Evolutionary conservation across 1,140 invertebrate species (phyloP).

Genomic region (Notospermus geniculatus): DNA sequence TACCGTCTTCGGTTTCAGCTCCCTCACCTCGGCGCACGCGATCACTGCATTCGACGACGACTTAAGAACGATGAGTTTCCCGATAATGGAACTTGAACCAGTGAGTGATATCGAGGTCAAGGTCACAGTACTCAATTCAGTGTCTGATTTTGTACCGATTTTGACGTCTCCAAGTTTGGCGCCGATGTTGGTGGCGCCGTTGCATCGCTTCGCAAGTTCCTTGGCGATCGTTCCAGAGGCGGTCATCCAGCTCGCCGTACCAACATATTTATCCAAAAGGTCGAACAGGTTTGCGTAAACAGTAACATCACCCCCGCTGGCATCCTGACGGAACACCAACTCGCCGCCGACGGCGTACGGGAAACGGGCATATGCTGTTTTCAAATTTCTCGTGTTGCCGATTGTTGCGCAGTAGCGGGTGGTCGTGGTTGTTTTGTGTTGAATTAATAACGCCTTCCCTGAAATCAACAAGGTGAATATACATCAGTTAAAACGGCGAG

Average conservation of each 20-base stretch:
- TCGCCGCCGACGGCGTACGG: slow-evolving; percentile 72
- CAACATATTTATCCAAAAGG: slow-evolving; percentile 30
- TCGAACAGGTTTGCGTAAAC: slow-evolving; percentile 68
- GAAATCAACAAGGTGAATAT: too few relatives aligned
- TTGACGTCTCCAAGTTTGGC: slow-evolving; percentile 65
- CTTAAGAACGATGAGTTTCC: slow-evolving; percentile 27
- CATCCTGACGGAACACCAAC: slow-evolving; percentile 68
- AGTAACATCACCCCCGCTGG: slow-evolving; percentile 63
- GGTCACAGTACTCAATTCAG: slow-evolving; percentile 63
- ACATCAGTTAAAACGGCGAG: too few relatives aligned
- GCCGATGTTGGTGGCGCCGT: not conserved
- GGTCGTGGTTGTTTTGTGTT: too few relatives aligned
- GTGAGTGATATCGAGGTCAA: not conserved
- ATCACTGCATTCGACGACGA: slow-evolving; percentile 15
- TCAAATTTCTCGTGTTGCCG: slow-evolving; percentile 56
- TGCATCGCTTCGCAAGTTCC: slow-evolving; percentile 38
- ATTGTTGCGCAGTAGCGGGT: too few relatives aligned
- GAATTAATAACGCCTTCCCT: too few relatives aligned
- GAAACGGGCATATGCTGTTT: slow-evolving; percentile 79
- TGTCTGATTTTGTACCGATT: slow-evolving; percentile 60
- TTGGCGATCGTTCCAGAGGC: too few relatives aligned
- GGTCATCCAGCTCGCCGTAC: not conserved
- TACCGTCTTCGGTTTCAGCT: slow-evolving; percentile 41
- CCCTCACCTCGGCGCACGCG: slow-evolving; percentile 73
- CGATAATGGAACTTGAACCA: slow-evolving; percentile 52